phyloP scores from a whole-genome alignment of 2,888 invertebrate species.

The Spicauda simplicius region DNA sequence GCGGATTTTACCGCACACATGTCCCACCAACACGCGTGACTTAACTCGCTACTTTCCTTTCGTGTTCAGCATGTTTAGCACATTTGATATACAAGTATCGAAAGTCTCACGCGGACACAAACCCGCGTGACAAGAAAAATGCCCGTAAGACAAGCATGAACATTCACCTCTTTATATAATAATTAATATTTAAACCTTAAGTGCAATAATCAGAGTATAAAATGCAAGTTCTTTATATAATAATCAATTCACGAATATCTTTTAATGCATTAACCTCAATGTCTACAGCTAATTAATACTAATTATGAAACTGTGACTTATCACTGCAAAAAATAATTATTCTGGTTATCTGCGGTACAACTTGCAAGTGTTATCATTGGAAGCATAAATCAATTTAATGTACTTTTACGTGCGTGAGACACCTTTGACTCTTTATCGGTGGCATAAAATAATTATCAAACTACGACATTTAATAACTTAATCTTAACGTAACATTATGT shows the following conservation, averaged over 20 bases:
- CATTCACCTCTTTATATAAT: too few species aligned
- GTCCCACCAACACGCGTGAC: too few species aligned
- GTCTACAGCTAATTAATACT: not conserved
- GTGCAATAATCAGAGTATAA: too few species aligned
- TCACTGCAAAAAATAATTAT: not conserved
- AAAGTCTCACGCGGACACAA: too few species aligned
- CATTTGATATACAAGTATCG: too few species aligned
- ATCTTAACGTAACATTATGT: not conserved
- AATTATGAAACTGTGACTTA: not conserved
- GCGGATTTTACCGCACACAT: too few species aligned
- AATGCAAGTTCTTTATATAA: not conserved
- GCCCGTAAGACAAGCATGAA: too few species aligned
- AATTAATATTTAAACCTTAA: too few species aligned
- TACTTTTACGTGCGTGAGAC: not conserved
- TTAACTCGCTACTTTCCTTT: too few species aligned
- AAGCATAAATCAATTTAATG: not conserved
- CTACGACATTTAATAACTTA: not conserved
- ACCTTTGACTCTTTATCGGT: conserved; percentile 9
- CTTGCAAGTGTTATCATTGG: not conserved
- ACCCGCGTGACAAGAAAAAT: too few species aligned
- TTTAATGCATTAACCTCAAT: not conserved
- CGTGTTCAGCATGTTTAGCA: too few species aligned
- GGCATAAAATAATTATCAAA: not conserved
- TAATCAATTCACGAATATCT: not conserved
- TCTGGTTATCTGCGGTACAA: not conserved